Conservation (phyloP, 2,888 invertebrate species). For the Andrena bicolor region DNA sequence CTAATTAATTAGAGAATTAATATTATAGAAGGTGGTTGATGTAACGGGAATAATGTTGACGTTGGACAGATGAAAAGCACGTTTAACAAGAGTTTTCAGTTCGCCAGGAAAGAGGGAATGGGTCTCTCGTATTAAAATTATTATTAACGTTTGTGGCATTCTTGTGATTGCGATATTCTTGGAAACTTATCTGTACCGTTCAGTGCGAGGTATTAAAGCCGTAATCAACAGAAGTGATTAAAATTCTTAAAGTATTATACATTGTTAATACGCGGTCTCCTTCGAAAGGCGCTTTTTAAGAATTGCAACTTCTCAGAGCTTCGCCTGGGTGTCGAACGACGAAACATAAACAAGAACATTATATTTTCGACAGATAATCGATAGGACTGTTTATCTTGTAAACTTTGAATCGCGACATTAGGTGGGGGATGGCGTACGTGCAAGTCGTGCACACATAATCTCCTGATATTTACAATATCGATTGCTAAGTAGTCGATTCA, state of each 20-base stretch:
- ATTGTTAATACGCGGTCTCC: background rate
- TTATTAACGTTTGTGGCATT: too few species aligned
- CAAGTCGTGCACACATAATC: constrained; percentile 1
- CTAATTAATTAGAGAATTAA: too few species aligned
- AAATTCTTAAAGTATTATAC: background rate
- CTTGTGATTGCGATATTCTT: too few species aligned
- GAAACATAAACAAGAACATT: background rate
- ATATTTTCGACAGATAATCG: background rate
- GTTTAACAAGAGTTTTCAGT: too few species aligned
- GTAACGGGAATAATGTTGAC: background rate
- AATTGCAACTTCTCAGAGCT: too few species aligned
- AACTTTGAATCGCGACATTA: background rate
- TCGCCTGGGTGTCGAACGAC: too few species aligned
- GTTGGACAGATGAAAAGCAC: background rate
- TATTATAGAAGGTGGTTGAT: too few species aligned
- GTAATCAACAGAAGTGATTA: background rate
- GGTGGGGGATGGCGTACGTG: constrained; percentile 3
- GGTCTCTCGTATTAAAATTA: background rate
- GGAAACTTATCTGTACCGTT: background rate
- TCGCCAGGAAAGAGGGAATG: too few species aligned
- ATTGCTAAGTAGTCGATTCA: constrained; percentile 1
- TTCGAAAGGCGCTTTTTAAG: too few species aligned
- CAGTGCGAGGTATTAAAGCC: background rate
- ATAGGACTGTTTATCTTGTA: background rate
- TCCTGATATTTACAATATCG: background rate